Evolutionary conservation across 2,113 vertebrate species (phyloP).

Genomic region (Herpailurus yagouaroundi): DNA sequence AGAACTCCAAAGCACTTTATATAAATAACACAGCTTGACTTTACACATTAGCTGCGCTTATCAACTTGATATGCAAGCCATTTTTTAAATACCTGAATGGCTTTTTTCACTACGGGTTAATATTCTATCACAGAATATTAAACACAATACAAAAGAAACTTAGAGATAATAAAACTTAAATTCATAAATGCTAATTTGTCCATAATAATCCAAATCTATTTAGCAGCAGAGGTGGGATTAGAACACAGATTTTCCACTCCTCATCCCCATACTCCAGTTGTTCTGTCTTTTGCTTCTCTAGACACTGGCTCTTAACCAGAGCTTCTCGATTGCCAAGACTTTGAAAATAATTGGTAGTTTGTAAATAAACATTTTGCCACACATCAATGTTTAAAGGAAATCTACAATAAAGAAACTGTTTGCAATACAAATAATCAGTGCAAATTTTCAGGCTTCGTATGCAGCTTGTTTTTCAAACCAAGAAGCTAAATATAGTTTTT

Average conservation of each 20-base stretch:
- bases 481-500: slow-evolving; percentile 41
- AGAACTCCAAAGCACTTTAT: slow-evolving; percentile 32
- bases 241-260: background rate
- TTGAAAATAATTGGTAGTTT: background rate
- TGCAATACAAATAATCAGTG: background rate
- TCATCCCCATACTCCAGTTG: fast-evolving
- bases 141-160: background rate
- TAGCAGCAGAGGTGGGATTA: background rate
- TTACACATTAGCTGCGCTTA: background rate
- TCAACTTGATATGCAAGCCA: background rate
- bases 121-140: background rate
- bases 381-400: slow-evolving; percentile 27
- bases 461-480: slow-evolving; percentile 23
- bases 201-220: background rate
- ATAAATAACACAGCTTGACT: background rate
- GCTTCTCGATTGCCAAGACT: background rate
- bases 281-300: background rate
- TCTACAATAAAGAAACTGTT: slow-evolving; percentile 20
- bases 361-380: background rate
- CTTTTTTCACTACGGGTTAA: background rate
- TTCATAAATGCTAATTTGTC: background rate
- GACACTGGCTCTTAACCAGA: background rate
- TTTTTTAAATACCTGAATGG: background rate
- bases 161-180: background rate
- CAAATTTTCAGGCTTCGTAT: background rate